Evolutionary conservation across 2,113 vertebrate genomes (phyloP).

Genomic region (rabbit (Oryctolagus cuniculus)): DNA sequence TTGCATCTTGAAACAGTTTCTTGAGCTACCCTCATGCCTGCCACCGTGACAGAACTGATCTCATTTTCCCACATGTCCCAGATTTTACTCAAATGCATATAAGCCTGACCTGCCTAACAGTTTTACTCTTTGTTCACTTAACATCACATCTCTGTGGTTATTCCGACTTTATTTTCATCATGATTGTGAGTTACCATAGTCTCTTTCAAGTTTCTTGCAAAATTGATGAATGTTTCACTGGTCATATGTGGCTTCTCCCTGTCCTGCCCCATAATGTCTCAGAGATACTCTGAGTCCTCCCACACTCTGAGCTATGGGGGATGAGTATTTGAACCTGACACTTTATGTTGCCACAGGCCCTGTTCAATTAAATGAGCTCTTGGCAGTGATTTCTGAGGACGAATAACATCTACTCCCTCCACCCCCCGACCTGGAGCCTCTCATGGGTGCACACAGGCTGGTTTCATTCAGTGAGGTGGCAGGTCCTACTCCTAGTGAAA

Average conservation of each 20-base stretch:
- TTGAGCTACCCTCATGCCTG: neutral
- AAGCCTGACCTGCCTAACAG: too few relatives aligned
- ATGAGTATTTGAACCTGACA: neutral
- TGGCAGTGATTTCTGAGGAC: neutral
- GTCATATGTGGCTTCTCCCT: too few relatives aligned
- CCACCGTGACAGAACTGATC: neutral
- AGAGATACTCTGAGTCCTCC: too few relatives aligned
- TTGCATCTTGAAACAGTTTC: neutral
- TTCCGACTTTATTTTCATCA: neutral
- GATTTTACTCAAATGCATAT: neutral
- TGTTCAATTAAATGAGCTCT: neutral
- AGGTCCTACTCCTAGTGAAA: too few relatives aligned
- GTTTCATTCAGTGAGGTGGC: neutral
- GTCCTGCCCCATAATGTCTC: too few relatives aligned
- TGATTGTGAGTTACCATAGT: neutral
- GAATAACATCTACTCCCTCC: neutral
- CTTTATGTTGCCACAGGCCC: neutral
- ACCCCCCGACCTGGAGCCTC: neutral
- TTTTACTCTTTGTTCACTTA: neutral
- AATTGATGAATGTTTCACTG: neutral
- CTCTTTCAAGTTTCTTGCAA: neutral
- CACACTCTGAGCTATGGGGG: too few relatives aligned
- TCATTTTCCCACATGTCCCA: neutral
- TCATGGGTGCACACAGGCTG: too few relatives aligned
- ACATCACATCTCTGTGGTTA: neutral